Evolutionary conservation across 2,797 vertebrate genomes (phyloP), one percentile per base, ranked within the genome.

Genomic region (Megaceryle alcyon): DNA sequence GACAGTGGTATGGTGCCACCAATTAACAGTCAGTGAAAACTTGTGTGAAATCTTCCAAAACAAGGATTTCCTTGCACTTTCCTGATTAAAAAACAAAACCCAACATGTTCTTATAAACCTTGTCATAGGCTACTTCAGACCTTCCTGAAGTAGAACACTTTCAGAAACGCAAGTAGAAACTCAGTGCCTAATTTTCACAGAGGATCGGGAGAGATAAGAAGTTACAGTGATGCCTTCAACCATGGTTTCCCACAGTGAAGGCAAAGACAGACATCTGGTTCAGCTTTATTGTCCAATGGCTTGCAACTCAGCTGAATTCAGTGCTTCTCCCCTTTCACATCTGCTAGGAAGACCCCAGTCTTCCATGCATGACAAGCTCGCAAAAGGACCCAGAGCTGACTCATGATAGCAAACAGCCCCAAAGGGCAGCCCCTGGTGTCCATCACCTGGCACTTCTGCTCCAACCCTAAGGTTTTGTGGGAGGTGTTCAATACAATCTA

Each of bases 1-100:
- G 0, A 54, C 46, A 84, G 4, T 2, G 0, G 3, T 81, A 9
- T 0, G 0, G 10, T 53, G 16, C 13, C 0, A 0, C 57, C 60
- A 69, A 76, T 72, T 11, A 88, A 43, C n/a, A 22, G 41, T 77
- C 33, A 63, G 22, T 17, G n/a, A 77, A 28, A 84, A 76, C 15
- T 59, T 28, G 31, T 4, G 12, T 82, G 37, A 95, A 88, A 68
- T 46, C 8, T 72, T n/a, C 7, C n/a, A 12, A 61, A 82, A 46
- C 1, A 61, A 88, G 9, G 23, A 65, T 37, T 66, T 76, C 39
- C 15, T 86, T 76, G 26, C 23, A 86, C 31, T 54, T 85, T 39
- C 49, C 28, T 69, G n/a, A 37, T 46, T 31, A 7, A 35, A 16
- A 3, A 28, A 12, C 33, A 3, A 4, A 33, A 33, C 33, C 33